Evolutionary conservation across 2,113 vertebrate genomes (phyloP).

Genomic region (Aegithalos caudatus): DNA sequence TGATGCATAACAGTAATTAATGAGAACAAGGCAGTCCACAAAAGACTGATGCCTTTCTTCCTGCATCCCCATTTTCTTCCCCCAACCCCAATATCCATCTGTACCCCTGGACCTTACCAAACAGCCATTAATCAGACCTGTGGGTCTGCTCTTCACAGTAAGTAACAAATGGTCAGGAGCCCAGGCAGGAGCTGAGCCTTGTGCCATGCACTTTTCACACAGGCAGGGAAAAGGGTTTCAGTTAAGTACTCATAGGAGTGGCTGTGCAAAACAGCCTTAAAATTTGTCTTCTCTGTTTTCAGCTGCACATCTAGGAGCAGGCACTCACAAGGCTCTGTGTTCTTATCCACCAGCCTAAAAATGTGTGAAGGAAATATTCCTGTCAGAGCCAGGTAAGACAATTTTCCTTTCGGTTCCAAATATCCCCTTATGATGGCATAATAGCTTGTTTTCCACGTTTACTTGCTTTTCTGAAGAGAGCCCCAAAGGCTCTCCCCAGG

Average conservation of each 20-base stretch:
- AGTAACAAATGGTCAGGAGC: not conserved
- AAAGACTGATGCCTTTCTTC: not conserved
- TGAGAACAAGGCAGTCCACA: not conserved
- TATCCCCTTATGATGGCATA: not conserved
- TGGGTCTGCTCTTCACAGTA: not conserved
- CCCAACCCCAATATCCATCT: not conserved
- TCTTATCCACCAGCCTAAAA: not conserved
- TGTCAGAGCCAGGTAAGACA: not conserved
- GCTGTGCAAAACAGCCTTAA: not conserved
- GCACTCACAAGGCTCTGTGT: accelerated
- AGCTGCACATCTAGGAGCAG: not conserved
- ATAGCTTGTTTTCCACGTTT: not conserved
- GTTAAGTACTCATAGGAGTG: not conserved
- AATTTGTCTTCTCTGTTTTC: not conserved
- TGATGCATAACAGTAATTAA: not conserved
- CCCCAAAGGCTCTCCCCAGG: not conserved
- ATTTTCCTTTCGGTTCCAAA: not conserved
- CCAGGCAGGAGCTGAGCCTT: not conserved
- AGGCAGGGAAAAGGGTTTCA: not conserved
- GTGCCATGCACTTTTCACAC: not conserved
- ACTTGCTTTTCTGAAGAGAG: not conserved
- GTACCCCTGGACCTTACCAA: not conserved
- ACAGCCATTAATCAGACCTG: not conserved
- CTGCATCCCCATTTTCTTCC: not conserved
- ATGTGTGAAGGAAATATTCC: not conserved